phyloP scores from a whole-genome alignment of 2,797 vertebrate species.

The Naso thynnoides region DNA sequence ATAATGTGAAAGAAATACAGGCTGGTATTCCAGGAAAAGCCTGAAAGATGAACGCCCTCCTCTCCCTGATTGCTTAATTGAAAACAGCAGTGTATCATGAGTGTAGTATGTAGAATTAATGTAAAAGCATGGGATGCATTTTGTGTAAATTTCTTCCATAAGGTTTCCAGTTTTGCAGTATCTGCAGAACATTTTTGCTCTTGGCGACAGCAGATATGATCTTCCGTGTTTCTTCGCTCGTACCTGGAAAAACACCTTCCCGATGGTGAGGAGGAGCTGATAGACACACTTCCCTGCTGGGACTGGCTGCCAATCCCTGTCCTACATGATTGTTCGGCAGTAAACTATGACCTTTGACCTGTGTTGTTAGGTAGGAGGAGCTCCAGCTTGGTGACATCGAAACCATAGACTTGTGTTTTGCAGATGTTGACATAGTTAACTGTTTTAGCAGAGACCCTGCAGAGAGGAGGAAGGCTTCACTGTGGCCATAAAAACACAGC shows the following conservation, averaged over 20 bases:
- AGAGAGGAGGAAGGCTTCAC: constrained; percentile 38
- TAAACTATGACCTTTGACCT: constrained; percentile 21
- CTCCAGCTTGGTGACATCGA: constrained; percentile 41
- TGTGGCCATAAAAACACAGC: constrained; percentile 42
- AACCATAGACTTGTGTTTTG: constrained; percentile 46
- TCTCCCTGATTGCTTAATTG: constrained; percentile 3
- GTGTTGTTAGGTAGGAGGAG: constrained; percentile 8
- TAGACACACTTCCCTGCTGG: background rate
- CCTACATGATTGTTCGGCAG: background rate
- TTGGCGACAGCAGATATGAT: background rate
- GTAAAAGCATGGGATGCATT: background rate
- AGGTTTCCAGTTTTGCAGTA: background rate
- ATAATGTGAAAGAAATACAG: constrained; percentile 26
- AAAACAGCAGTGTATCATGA: background rate
- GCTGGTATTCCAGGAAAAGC: constrained; percentile 12
- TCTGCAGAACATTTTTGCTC: background rate
- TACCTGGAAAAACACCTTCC: background rate
- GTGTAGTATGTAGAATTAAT: background rate
- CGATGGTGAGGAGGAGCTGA: background rate
- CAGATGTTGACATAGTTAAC: constrained; percentile 62
- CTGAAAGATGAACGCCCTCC: constrained; percentile 12
- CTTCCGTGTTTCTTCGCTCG: background rate
- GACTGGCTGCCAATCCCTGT: background rate
- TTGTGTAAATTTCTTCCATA: background rate
- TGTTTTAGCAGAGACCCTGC: constrained; percentile 41